Conservation (phyloP, 2,797 vertebrate genomes). For the Aulostomus chinensis region DNA sequence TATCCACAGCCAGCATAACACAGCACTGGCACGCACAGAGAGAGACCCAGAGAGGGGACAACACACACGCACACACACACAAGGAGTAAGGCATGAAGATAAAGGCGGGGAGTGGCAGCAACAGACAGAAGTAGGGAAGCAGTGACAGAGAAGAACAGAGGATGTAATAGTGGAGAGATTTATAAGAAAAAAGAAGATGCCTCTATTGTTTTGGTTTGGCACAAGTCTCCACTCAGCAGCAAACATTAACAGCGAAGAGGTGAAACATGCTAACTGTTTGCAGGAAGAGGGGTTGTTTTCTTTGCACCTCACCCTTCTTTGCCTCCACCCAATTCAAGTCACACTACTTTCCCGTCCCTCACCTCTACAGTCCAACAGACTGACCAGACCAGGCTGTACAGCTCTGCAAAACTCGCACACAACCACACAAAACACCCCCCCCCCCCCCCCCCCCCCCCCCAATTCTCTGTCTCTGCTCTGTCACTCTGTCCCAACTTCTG, state of each 20-base stretch:
- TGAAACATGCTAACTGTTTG: slow-evolving; percentile 63
- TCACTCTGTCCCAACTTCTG: slow-evolving; percentile 45
- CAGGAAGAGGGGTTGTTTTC: slow-evolving; percentile 14
- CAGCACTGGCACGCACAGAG: slow-evolving; percentile 57
- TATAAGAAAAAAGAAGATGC: slow-evolving; percentile 30
- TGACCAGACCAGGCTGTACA: slow-evolving; percentile 22
- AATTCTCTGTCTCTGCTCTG: slow-evolving; percentile 44
- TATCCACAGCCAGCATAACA: slow-evolving; percentile 66
- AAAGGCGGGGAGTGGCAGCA: slow-evolving; percentile 44
- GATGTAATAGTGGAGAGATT: slow-evolving; percentile 22
- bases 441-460: slow-evolving; percentile 15
- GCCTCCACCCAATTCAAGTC: slow-evolving; percentile 5
- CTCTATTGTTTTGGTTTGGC: slow-evolving; percentile 35
- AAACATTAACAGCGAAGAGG: slow-evolving; percentile 53
- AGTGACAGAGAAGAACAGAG: slow-evolving; percentile 25
- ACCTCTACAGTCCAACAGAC: slow-evolving; percentile 34
- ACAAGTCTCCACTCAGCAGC: slow-evolving; percentile 32
- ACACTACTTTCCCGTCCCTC: slow-evolving; percentile 16
- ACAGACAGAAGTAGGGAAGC: slow-evolving; percentile 37
- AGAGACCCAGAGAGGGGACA: slow-evolving; percentile 47
- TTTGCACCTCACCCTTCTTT: slow-evolving; percentile 17
- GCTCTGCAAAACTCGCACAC: slow-evolving; percentile 8
- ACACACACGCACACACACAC: slow-evolving; percentile 18
- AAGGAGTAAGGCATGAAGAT: slow-evolving; percentile 40
- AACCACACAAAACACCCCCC: slow-evolving; percentile 13